Percentiles rank a stretch among this genome's conserved stretches.
These are phyloP conservation scores for Tanypteryx hageni DNA, from an alignment of 2,888 invertebrate genomes.

Conservation along the genomic window DNA sequence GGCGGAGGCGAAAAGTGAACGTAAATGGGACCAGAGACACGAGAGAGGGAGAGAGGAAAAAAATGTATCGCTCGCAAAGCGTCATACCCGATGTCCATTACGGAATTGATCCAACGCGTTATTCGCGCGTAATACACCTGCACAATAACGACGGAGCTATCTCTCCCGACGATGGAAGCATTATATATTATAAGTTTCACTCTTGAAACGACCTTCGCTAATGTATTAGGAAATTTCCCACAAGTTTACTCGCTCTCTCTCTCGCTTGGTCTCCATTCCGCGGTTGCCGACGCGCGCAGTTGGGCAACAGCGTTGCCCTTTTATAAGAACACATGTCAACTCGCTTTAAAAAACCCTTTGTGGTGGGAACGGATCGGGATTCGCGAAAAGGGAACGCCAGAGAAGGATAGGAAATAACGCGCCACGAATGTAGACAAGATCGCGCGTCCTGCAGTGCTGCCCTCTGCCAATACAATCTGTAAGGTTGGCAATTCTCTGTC, in stretches of 20 bases:
- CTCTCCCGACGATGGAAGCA: no score
- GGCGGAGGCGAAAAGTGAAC: no score
- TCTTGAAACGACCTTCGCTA: no score
- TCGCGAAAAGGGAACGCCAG: background rate
- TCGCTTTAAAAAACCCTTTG: background rate
- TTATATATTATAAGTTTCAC: no score
- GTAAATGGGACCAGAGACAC: no score
- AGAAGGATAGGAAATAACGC: background rate
- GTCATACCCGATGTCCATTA: no score
- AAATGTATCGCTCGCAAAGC: no score
- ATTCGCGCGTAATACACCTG: no score
- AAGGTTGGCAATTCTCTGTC: background rate
- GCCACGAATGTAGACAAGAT: background rate
- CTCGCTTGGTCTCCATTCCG: background rate
- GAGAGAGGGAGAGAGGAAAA: no score
- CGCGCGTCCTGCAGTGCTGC: background rate
- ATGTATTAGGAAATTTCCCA: background rate
- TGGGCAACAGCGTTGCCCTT: conserved; percentile 7
- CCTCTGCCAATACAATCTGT: background rate
- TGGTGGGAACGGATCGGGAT: background rate
- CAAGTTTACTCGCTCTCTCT: background rate
- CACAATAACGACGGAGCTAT: no score
- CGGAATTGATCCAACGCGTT: no score
- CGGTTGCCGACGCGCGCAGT: background rate
- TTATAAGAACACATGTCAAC: background rate